Base-by-base conservation (phyloP, 2,113 vertebrate species). In the Corvus cornix region DNA sequence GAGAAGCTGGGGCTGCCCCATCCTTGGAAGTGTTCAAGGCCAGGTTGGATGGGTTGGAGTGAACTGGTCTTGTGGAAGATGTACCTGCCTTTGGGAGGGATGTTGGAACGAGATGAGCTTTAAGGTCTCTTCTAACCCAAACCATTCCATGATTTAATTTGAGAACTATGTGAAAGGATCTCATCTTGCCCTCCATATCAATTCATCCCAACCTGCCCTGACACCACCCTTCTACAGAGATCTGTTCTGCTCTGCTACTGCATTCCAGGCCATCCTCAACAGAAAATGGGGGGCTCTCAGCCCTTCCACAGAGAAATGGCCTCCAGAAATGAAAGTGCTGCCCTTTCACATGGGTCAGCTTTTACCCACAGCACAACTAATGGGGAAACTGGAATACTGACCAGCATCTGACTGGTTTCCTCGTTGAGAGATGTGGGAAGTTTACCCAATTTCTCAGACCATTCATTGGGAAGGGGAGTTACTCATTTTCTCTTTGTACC, bases 51-150 rank as follows among this genome's bases (percentile, higher is more conserved):
- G 31, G 9, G 17, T 23, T 58, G 68, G 33, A n/a, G 7, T 7
- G 28, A 2, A 10, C 52, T 39, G 60, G 3, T 0, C 0, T 14
- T 2, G 19, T 44, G 37, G 37, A n/a, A 59, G 33, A 7, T 16
- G 27, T 14, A 28, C 28, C 41, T 86, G 44, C 10, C 72, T 4
- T 1, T 43, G 35, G 41, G 21, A 64, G 26, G 11, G n/a, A 4
- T 16, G 6, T 13, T 56, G 60, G 60, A 60, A 46, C 3, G 6
- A 44, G n/a, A 41, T 30, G 44, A 60, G 9, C 11, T 53, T 24
- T 10, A 22, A 68, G 24, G 20, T 82, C 24, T 20, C 28, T 53
- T 75, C 52, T 30, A 68, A 68, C 11, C 16, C 39, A 60, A 82
- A 60, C 7, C 10, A 26, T 75, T 75, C 24, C 20, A 46, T n/a